Base-by-base conservation (phyloP, 2,888 invertebrate genomes). In the Unio delphinus region DNA sequence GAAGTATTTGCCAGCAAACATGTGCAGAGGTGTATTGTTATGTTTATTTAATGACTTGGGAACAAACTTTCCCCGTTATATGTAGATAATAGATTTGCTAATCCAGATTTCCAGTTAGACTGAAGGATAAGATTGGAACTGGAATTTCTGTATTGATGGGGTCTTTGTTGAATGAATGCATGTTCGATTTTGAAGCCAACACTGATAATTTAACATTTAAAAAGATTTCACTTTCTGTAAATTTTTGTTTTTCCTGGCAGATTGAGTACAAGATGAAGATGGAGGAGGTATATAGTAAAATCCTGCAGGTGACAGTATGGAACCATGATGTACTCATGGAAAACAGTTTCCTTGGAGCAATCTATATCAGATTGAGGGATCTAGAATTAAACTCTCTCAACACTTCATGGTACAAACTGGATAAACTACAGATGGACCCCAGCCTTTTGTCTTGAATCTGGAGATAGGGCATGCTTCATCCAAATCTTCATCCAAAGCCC, bases 321-420 rank as follows among this genome's bases (percentile, higher is more conserved):
- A 95, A 96, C 89, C 95, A 97, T 90, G 97, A 97, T 89, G 93
- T 95, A 0, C 90, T 98, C 60, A 97, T 97, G 89, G 97, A 97
- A 90, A 98, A 98, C 90, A 95, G 96, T 90, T 95, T 97, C 89
- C 92, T 98, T 17, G 98, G 98, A 45, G 97, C 97, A n/a, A 94
- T 96, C 69, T 94, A 95, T 80, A 92, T 98, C 80, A 94, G 94
- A 3, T 91, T 98, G 20, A 91, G 92, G 72, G 92, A 94, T 57
- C 90, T 95, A 75, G 94, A 95, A 84, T 91, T 97, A 74, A 92
- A 93, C 4, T 93, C 93, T 79, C 96, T 97, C 90, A 94, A 94
- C 1, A 93, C 94, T 2, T 94, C 95, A 78, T 98, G 98, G 96
- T 96, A 96, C 90, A 93, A 74, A 30, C 79, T 87, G 55, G 83